Conservation (phyloP, 2,888 invertebrate species). For the Spatulosminthurus flaviceps region DNA sequence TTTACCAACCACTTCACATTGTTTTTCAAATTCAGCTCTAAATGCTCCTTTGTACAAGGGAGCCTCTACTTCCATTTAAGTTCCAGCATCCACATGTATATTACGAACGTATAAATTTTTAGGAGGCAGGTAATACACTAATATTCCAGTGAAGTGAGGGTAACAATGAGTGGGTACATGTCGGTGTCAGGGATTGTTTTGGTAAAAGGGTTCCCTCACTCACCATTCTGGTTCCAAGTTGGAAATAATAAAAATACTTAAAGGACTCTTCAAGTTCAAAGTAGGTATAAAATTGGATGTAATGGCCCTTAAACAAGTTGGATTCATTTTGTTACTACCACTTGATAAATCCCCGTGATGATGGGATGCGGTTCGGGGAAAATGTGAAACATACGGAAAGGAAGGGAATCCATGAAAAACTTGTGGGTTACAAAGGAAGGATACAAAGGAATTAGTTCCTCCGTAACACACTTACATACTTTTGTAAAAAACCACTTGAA, state of each 20-base stretch:
- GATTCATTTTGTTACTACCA: constrained; percentile 1
- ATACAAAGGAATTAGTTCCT: too few relatives aligned
- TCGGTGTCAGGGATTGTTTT: neutral
- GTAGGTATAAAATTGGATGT: constrained; percentile 37
- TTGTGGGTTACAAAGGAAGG: too few relatives aligned
- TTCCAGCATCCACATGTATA: too few relatives aligned
- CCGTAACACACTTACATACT: too few relatives aligned
- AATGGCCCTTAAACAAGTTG: constrained; percentile 43
- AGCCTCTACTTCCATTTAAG: too few relatives aligned
- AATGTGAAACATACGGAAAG: neutral
- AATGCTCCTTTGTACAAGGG: too few relatives aligned
- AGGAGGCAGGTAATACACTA: too few relatives aligned
- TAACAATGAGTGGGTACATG: too few relatives aligned
- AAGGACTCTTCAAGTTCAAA: constrained; percentile 39
- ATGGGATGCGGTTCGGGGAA: neutral
- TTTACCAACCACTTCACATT: neutral
- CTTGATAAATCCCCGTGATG: neutral
- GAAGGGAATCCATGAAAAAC: too few relatives aligned
- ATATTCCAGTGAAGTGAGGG: too few relatives aligned
- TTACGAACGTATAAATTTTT: too few relatives aligned
- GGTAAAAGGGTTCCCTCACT: neutral
- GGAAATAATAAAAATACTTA: constrained; percentile 1
- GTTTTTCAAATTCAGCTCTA: neutral
- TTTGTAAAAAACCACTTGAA: too few relatives aligned
- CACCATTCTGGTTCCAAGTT: neutral